phyloP scores from a whole-genome alignment of 2,797 vertebrate species.

The Naso thynnoides region DNA sequence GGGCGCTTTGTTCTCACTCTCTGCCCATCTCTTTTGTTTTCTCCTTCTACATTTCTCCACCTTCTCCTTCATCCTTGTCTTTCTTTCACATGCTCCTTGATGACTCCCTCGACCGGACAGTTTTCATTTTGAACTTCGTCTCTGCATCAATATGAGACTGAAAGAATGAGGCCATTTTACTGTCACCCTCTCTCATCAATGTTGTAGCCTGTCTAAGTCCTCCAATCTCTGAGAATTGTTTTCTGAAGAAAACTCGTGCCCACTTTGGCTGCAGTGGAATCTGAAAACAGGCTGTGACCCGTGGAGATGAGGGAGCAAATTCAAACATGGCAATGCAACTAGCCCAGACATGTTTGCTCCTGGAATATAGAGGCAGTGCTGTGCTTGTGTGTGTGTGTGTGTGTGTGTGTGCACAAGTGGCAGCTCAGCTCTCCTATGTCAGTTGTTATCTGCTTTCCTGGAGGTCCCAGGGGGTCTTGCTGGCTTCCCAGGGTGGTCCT shows the following conservation, averaged over 20 bases:
- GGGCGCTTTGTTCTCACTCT: slow-evolving; percentile 48
- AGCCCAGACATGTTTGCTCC: slow-evolving; percentile 36
- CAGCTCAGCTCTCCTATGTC: slow-evolving; percentile 58
- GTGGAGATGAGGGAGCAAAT: slow-evolving; percentile 34
- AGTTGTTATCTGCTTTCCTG: slow-evolving; percentile 69
- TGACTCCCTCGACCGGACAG: slow-evolving; percentile 36
- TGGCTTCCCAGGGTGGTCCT: slow-evolving; percentile 71
- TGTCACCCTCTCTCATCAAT: slow-evolving; percentile 49
- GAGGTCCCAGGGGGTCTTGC: slow-evolving; percentile 63
- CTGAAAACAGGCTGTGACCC: slow-evolving; percentile 40
- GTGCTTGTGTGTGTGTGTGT: slow-evolving; percentile 44
- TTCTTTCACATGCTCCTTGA: slow-evolving; percentile 25
- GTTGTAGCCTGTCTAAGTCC: slow-evolving; percentile 37
- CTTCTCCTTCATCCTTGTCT: slow-evolving; percentile 8
- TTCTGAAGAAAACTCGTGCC: slow-evolving; percentile 10
- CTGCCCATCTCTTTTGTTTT: slow-evolving; percentile 38
- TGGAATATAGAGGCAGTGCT: slow-evolving; percentile 30
- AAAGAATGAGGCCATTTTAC: slow-evolving; percentile 73
- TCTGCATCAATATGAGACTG: slow-evolving; percentile 51
- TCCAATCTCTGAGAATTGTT: slow-evolving; percentile 38
- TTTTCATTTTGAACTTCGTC: slow-evolving; percentile 52
- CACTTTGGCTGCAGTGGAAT: slow-evolving; percentile 1
- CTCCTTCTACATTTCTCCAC: slow-evolving; percentile 30
- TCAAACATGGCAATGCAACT: slow-evolving; percentile 32
- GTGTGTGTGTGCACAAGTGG: slow-evolving; percentile 48